Conservation (phyloP, 2,113 vertebrate genomes). For the Ploceus nigricollis region DNA sequence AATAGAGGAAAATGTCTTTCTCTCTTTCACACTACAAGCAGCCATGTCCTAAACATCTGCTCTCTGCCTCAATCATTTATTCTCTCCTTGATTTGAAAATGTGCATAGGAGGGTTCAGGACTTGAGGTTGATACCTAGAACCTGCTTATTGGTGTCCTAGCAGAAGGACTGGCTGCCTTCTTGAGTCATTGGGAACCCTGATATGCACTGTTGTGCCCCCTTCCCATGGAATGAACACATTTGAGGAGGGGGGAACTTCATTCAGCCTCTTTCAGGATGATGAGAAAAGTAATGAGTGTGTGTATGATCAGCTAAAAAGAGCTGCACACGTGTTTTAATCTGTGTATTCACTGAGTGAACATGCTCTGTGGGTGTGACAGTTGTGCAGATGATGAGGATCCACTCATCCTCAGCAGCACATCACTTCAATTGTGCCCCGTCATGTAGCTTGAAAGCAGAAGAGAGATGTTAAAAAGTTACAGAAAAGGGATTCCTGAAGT, state of each 20-base stretch:
- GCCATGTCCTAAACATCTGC: not conserved
- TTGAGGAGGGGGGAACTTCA: not conserved
- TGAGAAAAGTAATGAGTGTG: not conserved
- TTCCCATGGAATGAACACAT: not conserved
- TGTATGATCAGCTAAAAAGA: not conserved
- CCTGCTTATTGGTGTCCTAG: not conserved
- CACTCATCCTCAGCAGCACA: accelerated
- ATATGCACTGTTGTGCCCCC: not conserved
- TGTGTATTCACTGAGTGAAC: not conserved
- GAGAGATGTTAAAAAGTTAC: not conserved
- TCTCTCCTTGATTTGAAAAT: not conserved
- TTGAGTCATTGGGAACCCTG: not conserved
- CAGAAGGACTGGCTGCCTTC: not conserved
- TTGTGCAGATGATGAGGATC: not conserved
- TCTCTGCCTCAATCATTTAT: not conserved
- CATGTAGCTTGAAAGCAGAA: not conserved
- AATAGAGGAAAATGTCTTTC: not conserved
- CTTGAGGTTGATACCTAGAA: not conserved
- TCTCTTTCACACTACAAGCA: not conserved
- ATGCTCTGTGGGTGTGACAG: not conserved
- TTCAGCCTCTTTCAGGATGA: not conserved
- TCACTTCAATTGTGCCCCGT: not conserved
- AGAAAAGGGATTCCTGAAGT: not conserved
- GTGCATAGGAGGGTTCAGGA: not conserved
- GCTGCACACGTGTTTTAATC: not conserved